Conservation (phyloP, 2,888 invertebrate genomes). For the Trachelus tabidus region DNA sequence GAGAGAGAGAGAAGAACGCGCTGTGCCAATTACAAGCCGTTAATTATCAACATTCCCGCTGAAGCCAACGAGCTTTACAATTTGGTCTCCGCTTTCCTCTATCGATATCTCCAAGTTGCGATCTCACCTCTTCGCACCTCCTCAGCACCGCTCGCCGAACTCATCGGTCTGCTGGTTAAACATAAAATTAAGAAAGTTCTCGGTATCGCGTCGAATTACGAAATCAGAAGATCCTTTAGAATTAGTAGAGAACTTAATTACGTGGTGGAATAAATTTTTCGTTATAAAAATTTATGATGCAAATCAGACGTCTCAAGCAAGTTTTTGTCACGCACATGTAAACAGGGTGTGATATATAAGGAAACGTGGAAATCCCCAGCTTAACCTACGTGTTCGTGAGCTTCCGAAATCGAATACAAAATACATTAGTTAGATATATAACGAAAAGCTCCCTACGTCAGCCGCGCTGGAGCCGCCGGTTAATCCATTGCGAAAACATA, state of each 20-base stretch:
- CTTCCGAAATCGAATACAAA: conserved; percentile 46
- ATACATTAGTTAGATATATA: conserved; percentile 50
- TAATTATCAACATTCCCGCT: conserved; percentile 20
- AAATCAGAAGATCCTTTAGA: not conserved
- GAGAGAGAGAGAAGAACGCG: conserved; percentile 8
- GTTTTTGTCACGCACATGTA: conserved; percentile 26
- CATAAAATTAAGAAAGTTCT: not conserved
- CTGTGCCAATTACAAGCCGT: conserved; percentile 33
- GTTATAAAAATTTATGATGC: not conserved
- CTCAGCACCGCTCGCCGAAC: not conserved
- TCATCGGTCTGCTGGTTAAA: not conserved
- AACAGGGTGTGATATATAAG: conserved; percentile 42
- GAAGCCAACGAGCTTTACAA: not conserved
- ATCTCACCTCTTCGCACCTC: not conserved
- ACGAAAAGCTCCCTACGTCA: conserved; percentile 1
- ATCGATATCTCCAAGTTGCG: not conserved
- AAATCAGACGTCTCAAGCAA: not conserved
- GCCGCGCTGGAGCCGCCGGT: conserved; percentile 43
- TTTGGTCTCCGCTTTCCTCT: not conserved
- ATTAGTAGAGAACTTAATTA: not conserved
- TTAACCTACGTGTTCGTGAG: conserved; percentile 28
- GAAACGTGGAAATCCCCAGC: conserved; percentile 38
- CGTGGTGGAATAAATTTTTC: not conserved
- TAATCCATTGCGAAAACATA: conserved; percentile 51
- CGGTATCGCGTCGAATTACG: not conserved